These are phyloP conservation scores for Geopemphigus sp. DNA, from an alignment of 1,140 invertebrate species.

Conservation along the genomic window DNA sequence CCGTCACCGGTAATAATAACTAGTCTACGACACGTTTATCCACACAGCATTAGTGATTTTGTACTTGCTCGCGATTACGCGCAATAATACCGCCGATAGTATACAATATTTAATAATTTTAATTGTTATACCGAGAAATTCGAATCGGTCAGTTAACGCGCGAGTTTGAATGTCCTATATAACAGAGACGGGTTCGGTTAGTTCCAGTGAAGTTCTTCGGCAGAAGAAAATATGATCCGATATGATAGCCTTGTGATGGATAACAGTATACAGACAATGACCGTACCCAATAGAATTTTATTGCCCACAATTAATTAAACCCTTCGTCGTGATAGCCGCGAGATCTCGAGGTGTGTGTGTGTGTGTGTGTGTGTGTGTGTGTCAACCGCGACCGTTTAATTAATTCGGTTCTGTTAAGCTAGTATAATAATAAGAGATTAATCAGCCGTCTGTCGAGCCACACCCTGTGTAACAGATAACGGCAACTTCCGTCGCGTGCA, in stretches of 20 bases:
- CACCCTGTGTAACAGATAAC: conserved; percentile 22
- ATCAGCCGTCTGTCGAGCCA: conserved; percentile 26
- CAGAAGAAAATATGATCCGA: not conserved
- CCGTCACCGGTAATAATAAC: too few species aligned
- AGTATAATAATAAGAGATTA: conserved; percentile 43
- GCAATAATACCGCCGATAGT: too few species aligned
- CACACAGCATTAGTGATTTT: too few species aligned
- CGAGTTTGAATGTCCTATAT: too few species aligned
- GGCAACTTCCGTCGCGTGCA: conserved; percentile 12
- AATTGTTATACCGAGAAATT: too few species aligned
- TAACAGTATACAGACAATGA: not conserved
- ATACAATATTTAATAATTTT: too few species aligned
- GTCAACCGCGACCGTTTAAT: conserved; percentile 31
- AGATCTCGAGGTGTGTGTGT: conserved; percentile 33
- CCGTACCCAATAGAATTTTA: conserved; percentile 4
- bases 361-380: too few species aligned
- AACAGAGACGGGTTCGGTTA: too few species aligned
- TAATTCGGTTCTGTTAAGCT: conserved; percentile 22
- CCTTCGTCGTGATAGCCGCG: not conserved
- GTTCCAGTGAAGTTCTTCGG: too few species aligned
- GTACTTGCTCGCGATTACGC: too few species aligned
- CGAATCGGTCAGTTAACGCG: too few species aligned
- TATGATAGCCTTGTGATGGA: not conserved
- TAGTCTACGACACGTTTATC: too few species aligned
- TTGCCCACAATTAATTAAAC: not conserved